Conservation (phyloP, 2,888 invertebrate species). For the Eumerus sabulonum region DNA sequence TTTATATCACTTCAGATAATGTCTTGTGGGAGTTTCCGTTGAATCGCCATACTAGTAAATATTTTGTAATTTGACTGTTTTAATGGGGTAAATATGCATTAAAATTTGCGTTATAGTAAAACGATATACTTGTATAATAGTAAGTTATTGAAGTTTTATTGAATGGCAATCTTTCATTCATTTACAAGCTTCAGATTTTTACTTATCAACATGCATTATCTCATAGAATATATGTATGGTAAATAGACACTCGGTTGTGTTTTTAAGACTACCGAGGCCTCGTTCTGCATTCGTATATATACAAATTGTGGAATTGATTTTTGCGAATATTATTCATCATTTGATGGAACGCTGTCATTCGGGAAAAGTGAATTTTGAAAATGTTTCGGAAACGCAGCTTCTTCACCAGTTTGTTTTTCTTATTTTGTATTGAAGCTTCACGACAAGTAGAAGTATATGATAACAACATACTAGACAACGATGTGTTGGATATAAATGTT, state of each 20-base stretch:
- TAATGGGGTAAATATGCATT: no score
- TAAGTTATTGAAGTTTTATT: constrained; percentile 20
- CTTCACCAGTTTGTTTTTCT: neutral
- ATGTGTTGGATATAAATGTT: neutral
- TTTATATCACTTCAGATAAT: no score
- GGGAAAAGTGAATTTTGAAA: neutral
- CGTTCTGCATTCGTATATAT: constrained; percentile 2
- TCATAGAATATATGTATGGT: constrained; percentile 1
- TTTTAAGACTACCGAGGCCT: constrained; percentile 14
- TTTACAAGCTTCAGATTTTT: neutral
- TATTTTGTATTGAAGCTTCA: constrained; percentile 3
- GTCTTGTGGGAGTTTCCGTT: no score
- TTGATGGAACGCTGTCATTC: neutral
- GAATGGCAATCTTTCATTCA: constrained; percentile 49
- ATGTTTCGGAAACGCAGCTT: neutral
- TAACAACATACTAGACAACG: constrained; percentile 14
- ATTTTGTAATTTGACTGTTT: no score
- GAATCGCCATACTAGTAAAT: no score
- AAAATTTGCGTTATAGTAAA: no score
- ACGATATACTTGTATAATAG: constrained; percentile 10
- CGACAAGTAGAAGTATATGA: constrained; percentile 9
- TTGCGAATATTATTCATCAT: constrained; percentile 21
- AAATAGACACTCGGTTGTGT: constrained; percentile 32
- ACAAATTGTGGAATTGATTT: constrained; percentile 3
- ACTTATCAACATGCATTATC: constrained; percentile 1